Evolutionary conservation across 2,797 vertebrate species (phyloP).

Genomic region (Enteromius fasciolatus): DNA sequence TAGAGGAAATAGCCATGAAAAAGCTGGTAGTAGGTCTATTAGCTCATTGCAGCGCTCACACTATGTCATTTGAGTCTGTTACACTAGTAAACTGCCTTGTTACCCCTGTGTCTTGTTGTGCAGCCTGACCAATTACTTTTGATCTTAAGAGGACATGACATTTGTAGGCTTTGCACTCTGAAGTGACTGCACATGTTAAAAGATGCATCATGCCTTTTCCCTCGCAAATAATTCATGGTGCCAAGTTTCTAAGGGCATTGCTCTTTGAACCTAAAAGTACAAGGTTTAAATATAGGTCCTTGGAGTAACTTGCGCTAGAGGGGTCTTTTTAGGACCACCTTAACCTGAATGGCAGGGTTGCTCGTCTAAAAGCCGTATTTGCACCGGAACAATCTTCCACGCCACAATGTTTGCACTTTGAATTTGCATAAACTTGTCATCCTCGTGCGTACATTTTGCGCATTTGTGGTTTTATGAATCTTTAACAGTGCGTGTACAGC

Average conservation of each 20-base stretch:
- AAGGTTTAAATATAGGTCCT: conserved; percentile 73
- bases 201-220: conserved; percentile 82
- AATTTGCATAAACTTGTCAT: conserved; percentile 42
- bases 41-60: conserved; percentile 75
- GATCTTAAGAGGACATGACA: conserved; percentile 96
- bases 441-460: not conserved
- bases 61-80: conserved; percentile 79
- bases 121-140: conserved; percentile 92
- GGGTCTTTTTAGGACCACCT: conserved; percentile 60
- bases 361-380: conserved; percentile 1
- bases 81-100: conserved; percentile 78
- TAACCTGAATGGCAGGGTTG: not conserved
- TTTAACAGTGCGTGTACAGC: conserved; percentile 21
- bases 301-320: conserved; percentile 31
- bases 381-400: not conserved
- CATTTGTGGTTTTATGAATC: conserved; percentile 35
- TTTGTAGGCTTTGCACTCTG: conserved; percentile 86
- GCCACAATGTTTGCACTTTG: conserved; percentile 18
- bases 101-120: conserved; percentile 76
- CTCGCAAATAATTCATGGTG: conserved; percentile 81
- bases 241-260: conserved; percentile 71
- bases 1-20: not conserved
- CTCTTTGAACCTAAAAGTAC: conserved; percentile 79
- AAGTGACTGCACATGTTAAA: conserved; percentile 94
- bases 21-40: conserved; percentile 66